Base-by-base conservation (phyloP, 2,888 invertebrate genomes). In the Tortrix viridana region DNA sequence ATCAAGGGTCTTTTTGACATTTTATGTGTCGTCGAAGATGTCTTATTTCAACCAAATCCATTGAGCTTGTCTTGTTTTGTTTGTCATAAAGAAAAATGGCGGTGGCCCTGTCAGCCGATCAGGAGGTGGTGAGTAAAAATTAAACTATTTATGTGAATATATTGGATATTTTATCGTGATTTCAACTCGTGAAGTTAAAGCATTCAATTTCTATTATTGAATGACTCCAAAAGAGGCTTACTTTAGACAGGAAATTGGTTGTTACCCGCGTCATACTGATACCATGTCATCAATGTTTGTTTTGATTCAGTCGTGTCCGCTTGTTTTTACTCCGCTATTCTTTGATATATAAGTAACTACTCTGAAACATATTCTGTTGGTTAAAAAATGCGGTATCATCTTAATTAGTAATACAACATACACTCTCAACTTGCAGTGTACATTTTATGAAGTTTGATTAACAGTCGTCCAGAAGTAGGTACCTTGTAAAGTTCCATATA, bases 31-130 rank as follows among this genome's bases (percentile, higher is more conserved):
- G 62, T 46, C 49, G 32, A 58, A 55, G 66, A 66, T n/a, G 52
- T 60, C 66, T 32, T 32, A 32, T 12, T 32, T 32, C 69, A 67
- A 66, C 69, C 69, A 75, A 72, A n/a, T n/a, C 73, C 69, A 67
- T 69, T 53, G 59, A 49, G 53, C 32, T 61, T 61, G 56, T 49
- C n/a, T n/a, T n/a, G n/a, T n/a, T n/a, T 61, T 61, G 57, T 53
- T 61, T 62, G 56, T 59, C 59, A 64, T 50, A 65, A 65, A 62
- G 61, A 85, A 93, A 92, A 76, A 92, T 92, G 95, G 95, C 95
- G 93, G 94, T 95, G 92, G 94, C 94, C 82, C 93, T 96, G 93
- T 95, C 95, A 91, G 94, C 94, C 85, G 95, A 96, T 87, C 95
- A 96, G 85, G 95, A 96, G 91, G 94, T 94, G 94, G 96, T 96